Conservation (phyloP, 2,888 invertebrate species). For the Mesorhabditis sp. region DNA sequence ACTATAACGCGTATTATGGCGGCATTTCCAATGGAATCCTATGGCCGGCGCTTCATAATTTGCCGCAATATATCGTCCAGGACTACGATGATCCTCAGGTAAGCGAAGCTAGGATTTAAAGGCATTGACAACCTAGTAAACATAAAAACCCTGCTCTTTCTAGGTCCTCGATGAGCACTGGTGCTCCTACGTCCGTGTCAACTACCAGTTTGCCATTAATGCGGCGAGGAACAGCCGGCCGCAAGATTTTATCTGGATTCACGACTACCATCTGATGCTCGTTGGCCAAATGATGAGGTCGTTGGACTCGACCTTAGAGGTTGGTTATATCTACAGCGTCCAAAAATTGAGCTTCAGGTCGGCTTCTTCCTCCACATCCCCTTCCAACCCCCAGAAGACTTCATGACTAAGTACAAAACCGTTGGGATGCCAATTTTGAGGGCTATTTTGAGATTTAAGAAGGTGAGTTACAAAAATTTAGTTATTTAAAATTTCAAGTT, state of each 20-base stretch:
- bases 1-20: slow-evolving; percentile 49
- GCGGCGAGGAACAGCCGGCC: slow-evolving; percentile 49
- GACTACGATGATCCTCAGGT: slow-evolving; percentile 41
- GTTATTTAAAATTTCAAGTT: background rate
- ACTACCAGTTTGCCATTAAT: slow-evolving; percentile 50
- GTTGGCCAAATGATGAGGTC: slow-evolving; percentile 49
- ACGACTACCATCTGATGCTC: slow-evolving; percentile 52
- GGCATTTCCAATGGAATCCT: slow-evolving; percentile 51
- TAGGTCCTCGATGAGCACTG: slow-evolving; percentile 43
- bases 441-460: slow-evolving; percentile 44
- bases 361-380: slow-evolving; percentile 54
- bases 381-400: slow-evolving; percentile 47
- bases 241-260: slow-evolving; percentile 54
- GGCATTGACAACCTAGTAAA: background rate
- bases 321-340: slow-evolving; percentile 7
- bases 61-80: slow-evolving; percentile 46
- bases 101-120: background rate
- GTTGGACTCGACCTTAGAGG: slow-evolving; percentile 47
- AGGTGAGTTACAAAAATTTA: slow-evolving; percentile 21
- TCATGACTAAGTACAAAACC: slow-evolving; percentile 46
- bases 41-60: slow-evolving; percentile 52
- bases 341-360: slow-evolving; percentile 21
- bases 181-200: slow-evolving; percentile 49
- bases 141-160: background rate
- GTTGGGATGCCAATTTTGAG: slow-evolving; percentile 46